Evolutionary conservation across 2,888 invertebrate species (phyloP), one percentile per base, ranked within the genome.

Genomic region (Axea sp.): DNA sequence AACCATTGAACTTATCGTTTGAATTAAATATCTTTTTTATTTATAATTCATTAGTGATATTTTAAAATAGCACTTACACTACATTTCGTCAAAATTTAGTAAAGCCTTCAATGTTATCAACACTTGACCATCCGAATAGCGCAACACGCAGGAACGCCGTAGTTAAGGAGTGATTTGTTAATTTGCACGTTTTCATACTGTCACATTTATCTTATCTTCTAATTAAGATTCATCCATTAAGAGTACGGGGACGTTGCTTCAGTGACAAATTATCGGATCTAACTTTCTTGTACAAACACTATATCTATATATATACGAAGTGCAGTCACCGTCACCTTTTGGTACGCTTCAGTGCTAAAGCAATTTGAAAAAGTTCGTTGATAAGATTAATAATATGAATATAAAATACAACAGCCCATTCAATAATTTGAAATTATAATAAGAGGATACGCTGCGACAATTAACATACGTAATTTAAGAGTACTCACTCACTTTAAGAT

Each of bases 261-360:
- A n/a, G 41, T 47, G 17, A 60, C 67, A 67, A 68, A 73, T 73
- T 73, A 62, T 59, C 62, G 55, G 45, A 59, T 72, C 55, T 5
- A 60, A 49, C 67, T 67, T 65, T 55, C 33, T 22, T 45, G 49
- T 41, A 26, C 68, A 73, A 64, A 68, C 67, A 71, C 76, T 39
- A 31, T 45, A 68, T 71, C 57, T 76, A 74, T 75, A 74, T 37
- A 37, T 28, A 72, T 43, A 60, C 33, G 62, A 47, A 68, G 39
- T 60, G 43, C 62, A 35, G 51, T 24, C 67, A 24, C 64, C 59
- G 69, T 47, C 28, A 51, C 60, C 60, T 77, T 77, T 76, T 59
- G 8, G 35, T 47, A 47, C 45, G 33, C 57, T 26, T 69, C 73
- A 74, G 60, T 74, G 68, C 41, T 64, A 22, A 33, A 7, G 12